Conservation (phyloP, 2,888 invertebrate species). For the Tetranychus piercei region DNA sequence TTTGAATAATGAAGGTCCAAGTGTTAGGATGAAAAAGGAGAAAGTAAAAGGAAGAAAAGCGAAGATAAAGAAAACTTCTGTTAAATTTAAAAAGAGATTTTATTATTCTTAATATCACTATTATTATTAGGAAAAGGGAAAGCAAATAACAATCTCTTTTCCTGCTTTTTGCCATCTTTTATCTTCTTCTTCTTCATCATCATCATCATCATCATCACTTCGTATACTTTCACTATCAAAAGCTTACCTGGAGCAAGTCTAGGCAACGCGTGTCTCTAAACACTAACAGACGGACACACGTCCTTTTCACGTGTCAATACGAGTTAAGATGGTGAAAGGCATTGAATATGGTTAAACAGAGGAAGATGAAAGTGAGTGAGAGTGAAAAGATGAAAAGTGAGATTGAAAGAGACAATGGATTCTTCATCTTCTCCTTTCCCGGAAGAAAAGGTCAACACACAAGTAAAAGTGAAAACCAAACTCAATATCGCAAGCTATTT, state of each 20-base stretch:
- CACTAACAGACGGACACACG: too few relatives aligned
- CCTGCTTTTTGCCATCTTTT: background rate
- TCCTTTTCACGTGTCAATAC: conserved; percentile 1
- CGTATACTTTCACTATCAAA: background rate
- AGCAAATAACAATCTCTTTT: background rate
- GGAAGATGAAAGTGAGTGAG: conserved; percentile 5
- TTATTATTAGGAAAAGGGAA: background rate
- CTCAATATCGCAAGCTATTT: background rate
- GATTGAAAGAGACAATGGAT: conserved; percentile 1
- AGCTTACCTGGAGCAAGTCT: background rate
- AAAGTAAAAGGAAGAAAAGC: background rate
- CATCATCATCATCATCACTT: background rate
- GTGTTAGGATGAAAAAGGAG: background rate
- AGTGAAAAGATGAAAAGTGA: background rate
- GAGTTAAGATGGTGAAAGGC: too few relatives aligned
- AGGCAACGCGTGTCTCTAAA: too few relatives aligned
- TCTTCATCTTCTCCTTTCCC: background rate
- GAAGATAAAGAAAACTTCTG: background rate
- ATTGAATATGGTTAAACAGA: background rate
- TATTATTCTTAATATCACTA: background rate
- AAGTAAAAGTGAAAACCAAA: background rate
- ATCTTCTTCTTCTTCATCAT: background rate
- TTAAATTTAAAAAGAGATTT: background rate
- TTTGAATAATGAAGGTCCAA: background rate
- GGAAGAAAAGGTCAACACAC: background rate